Conservation (phyloP, 2,113 vertebrate species). For the Quiscalus mexicanus region DNA sequence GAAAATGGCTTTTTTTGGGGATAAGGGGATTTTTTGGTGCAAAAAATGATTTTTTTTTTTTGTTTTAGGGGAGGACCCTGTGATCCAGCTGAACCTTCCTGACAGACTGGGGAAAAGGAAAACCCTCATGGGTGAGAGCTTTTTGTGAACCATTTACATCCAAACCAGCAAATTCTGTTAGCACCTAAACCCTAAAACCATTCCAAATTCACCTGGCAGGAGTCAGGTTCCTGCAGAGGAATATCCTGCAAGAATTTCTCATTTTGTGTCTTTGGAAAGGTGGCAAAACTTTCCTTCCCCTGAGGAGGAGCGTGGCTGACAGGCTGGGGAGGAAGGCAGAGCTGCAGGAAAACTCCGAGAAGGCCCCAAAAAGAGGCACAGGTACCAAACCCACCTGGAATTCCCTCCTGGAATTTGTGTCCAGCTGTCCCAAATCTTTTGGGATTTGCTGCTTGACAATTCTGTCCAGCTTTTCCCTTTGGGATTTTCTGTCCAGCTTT, state of each 20-base stretch:
- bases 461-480: not conserved
- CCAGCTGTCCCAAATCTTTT: too few species aligned
- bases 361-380: conserved; percentile 77
- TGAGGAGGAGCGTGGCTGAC: conserved; percentile 83
- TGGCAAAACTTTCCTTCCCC: conserved; percentile 39
- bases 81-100: conserved; percentile 70
- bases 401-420: not conserved
- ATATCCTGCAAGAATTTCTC: not conserved
- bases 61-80: conserved; percentile 73
- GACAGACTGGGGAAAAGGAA: conserved; percentile 82
- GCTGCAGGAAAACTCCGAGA: conserved; percentile 47
- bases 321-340: conserved; percentile 85
- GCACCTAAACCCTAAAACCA: not conserved
- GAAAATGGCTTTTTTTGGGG: not conserved
- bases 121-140: conserved; percentile 27
- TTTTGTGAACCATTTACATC: not conserved
- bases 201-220: not conserved
- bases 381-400: not conserved
- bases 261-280: not conserved
- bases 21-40: not conserved
- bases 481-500: not conserved
- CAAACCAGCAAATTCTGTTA: not conserved
- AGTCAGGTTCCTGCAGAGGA: too few species aligned
- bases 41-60: too few species aligned
- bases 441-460: too few species aligned